Conservation (phyloP, 2,888 invertebrate genomes). For the Cremastinae sp. region DNA sequence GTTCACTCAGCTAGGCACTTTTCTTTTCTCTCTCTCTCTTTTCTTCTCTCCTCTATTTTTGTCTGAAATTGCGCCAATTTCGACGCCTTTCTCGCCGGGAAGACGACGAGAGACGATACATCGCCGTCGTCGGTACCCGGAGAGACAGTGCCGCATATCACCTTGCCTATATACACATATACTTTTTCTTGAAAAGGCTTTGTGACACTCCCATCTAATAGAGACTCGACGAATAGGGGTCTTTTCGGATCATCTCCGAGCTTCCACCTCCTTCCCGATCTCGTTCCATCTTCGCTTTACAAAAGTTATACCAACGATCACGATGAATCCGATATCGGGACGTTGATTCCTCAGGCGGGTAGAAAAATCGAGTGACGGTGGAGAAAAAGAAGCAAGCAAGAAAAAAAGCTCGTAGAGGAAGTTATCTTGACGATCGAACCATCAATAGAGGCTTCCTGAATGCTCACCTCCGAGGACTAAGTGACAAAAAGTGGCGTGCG, state of each 20-base stretch:
- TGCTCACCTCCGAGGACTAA: conserved; percentile 26
- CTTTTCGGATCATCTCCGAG: conserved; percentile 31
- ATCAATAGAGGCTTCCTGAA: conserved; percentile 34
- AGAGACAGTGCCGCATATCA: conserved; percentile 26
- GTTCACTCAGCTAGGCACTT: conserved; percentile 40
- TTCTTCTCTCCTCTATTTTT: conserved; percentile 57
- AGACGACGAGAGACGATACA: conserved; percentile 36
- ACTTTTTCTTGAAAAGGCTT: conserved; percentile 13
- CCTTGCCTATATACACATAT: conserved; percentile 11
- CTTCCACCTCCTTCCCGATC: neutral
- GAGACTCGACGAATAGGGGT: conserved; percentile 18
- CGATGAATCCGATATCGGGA: neutral
- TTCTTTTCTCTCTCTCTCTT: conserved; percentile 21
- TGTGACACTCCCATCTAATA: conserved; percentile 44
- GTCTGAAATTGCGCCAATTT: conserved; percentile 65
- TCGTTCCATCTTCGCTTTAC: conserved; percentile 1
- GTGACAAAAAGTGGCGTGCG: conserved; percentile 13
- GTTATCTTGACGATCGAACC: conserved; percentile 21
- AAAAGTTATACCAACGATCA: conserved; percentile 4
- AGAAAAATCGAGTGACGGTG: conserved; percentile 17
- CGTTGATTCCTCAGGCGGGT: neutral
- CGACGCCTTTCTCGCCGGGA: conserved; percentile 33
- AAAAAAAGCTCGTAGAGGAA: neutral
- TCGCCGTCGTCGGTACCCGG: conserved; percentile 12
- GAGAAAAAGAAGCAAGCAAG: conserved; percentile 22